These are phyloP conservation scores for Gadus macrocephalus DNA, from an alignment of 2,113 vertebrate genomes.

Conservation along the genomic window DNA sequence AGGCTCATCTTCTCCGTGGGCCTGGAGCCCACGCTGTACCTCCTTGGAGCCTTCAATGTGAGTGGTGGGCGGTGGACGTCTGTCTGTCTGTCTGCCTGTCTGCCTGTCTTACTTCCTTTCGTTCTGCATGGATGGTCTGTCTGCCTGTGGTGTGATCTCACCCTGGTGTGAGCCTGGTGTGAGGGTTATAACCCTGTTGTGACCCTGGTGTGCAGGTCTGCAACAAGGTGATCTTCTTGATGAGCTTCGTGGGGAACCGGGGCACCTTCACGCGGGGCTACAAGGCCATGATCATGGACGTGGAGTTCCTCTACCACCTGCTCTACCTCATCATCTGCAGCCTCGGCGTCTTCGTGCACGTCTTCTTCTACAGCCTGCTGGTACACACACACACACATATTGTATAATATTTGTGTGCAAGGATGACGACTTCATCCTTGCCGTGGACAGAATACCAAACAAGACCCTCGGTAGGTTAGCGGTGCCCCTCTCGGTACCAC, in stretches of 20 bases:
- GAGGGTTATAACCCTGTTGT: slow-evolving; percentile 10
- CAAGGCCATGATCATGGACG: slow-evolving; percentile 92
- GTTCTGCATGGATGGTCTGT: not conserved
- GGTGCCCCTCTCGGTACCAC: no score
- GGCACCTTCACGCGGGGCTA: slow-evolving; percentile 96
- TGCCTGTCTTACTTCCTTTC: no score
- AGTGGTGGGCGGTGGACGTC: slow-evolving; percentile 52
- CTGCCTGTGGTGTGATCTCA: not conserved
- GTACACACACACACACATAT: slow-evolving; percentile 70
- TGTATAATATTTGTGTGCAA: no score
- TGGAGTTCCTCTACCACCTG: slow-evolving; percentile 97
- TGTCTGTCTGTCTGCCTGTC: not conserved
- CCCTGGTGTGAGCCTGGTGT: not conserved
- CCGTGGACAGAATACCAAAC: no score
- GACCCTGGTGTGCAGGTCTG: slow-evolving; percentile 75
- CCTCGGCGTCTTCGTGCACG: slow-evolving; percentile 94
- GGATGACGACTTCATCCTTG: no score
- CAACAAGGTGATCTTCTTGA: slow-evolving; percentile 97
- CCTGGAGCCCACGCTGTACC: slow-evolving; percentile 89
- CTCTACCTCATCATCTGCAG: slow-evolving; percentile 92
- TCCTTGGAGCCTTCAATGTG: slow-evolving; percentile 94
- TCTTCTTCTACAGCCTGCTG: slow-evolving; percentile 97
- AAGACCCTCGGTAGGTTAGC: no score
- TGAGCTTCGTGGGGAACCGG: slow-evolving; percentile 96
- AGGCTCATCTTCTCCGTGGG: slow-evolving; percentile 95